phyloP scores from a whole-genome alignment of 1,140 invertebrate genomes.

The Oncopodura yosiiana region DNA sequence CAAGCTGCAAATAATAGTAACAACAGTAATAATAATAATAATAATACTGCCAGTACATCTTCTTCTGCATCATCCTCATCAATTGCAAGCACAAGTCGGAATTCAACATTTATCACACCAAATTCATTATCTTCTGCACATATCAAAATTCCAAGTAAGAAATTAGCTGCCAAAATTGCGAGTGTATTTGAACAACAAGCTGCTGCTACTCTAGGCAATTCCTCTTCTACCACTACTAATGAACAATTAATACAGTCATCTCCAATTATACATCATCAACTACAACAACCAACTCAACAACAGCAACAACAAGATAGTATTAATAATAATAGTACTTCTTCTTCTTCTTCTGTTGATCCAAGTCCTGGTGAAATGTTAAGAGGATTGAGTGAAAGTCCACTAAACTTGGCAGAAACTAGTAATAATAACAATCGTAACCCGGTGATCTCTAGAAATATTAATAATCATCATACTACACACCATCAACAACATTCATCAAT shows the following conservation, averaged over 20 bases:
- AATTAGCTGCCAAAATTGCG: conserved; percentile 31
- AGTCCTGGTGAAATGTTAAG: conserved; percentile 7
- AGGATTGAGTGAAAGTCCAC: conserved; percentile 26
- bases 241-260: background rate
- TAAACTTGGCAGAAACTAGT: conserved; percentile 23
- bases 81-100: conserved; percentile 4
- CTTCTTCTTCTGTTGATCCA: background rate
- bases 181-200: conserved; percentile 27
- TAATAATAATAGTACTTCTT: conserved; percentile 6
- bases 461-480: background rate
- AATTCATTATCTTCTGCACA: conserved; percentile 11
- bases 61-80: conserved; percentile 2
- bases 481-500: background rate
- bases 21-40: conserved; percentile 14
- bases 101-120: background rate
- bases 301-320: conserved; percentile 9
- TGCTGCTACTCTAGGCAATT: background rate
- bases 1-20: conserved; percentile 23
- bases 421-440: background rate
- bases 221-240: background rate
- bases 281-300: conserved; percentile 3
- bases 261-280: conserved; percentile 5
- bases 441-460: conserved; percentile 1
- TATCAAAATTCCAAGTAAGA: conserved; percentile 33
- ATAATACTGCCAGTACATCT: background rate